These are phyloP conservation scores for Creontiades dilutus DNA, from an alignment of 2,888 invertebrate genomes.

Conservation along the genomic window DNA sequence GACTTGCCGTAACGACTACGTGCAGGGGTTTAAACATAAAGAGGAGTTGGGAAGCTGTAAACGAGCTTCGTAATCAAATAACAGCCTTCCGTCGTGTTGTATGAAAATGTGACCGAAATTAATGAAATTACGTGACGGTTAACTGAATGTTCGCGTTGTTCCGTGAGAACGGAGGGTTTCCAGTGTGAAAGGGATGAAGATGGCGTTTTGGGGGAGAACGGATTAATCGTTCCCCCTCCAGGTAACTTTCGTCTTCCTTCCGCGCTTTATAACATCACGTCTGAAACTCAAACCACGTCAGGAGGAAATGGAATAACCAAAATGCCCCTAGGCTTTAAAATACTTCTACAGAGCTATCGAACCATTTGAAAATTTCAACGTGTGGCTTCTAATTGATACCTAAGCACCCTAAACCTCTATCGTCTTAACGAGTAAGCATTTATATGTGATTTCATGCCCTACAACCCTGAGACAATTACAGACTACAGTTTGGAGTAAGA, in stretches of 20 bases:
- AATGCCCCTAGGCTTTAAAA: not conserved
- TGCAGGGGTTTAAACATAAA: conserved; percentile 26
- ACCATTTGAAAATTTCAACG: too few species aligned
- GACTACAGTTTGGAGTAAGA: too few species aligned
- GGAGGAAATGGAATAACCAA: not conserved
- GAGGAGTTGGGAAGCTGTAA: conserved; percentile 41
- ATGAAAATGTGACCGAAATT: conserved; percentile 54
- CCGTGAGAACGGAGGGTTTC: not conserved
- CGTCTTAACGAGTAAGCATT: too few species aligned
- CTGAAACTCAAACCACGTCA: conserved; percentile 17
- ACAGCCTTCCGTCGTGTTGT: conserved; percentile 28
- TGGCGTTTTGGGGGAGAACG: not conserved
- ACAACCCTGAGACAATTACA: too few species aligned
- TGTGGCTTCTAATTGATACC: too few species aligned
- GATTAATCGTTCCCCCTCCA: conserved; percentile 8
- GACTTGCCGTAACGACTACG: conserved; percentile 12
- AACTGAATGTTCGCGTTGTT: conserved; percentile 16
- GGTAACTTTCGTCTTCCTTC: not conserved
- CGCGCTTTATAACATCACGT: not conserved
- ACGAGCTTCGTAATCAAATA: conserved; percentile 59
- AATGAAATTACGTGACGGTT: conserved; percentile 52
- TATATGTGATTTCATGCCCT: too few species aligned
- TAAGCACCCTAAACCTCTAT: too few species aligned
- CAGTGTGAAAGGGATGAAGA: conserved; percentile 1
- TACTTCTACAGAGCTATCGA: too few species aligned